Percentiles rank a stretch among this genome's conserved stretches.
Conservation (phyloP, 2,113 vertebrate genomes). For the Pterocles burchelli region DNA sequence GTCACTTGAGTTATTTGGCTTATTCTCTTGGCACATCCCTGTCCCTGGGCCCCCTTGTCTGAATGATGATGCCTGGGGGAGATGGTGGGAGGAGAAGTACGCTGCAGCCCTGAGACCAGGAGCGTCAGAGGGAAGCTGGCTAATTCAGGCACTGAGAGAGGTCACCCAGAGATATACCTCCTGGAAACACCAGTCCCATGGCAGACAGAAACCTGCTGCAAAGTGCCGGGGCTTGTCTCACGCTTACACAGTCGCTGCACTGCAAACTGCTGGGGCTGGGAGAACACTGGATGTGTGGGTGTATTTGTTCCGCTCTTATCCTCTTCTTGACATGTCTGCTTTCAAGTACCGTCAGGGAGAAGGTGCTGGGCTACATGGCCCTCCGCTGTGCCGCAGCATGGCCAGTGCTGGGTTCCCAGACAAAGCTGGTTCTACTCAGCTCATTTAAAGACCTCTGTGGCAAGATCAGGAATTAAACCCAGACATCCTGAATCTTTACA, state of each 20-base stretch:
- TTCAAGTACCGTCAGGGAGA: background rate
- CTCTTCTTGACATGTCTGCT: background rate
- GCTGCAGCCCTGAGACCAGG: background rate
- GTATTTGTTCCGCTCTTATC: background rate
- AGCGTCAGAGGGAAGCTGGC: background rate
- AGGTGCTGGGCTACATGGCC: background rate
- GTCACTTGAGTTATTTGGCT: background rate
- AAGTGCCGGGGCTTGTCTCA: background rate
- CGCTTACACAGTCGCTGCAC: fast-evolving
- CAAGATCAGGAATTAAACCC: background rate
- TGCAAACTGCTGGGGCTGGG: background rate
- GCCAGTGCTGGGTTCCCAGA: background rate
- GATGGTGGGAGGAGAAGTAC: background rate
- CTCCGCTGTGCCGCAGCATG: background rate
- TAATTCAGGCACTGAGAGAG: background rate
- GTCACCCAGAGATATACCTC: background rate
- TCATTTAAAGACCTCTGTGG: background rate
- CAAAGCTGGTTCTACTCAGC: background rate
- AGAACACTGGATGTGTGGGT: fast-evolving
- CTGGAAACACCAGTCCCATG: background rate
- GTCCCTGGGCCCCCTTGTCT: background rate
- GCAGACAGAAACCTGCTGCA: background rate
- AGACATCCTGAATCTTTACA: background rate
- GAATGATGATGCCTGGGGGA: background rate
- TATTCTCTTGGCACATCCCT: background rate